phyloP scores from a whole-genome alignment of 2,113 vertebrate genomes.

The Equus quagga region DNA sequence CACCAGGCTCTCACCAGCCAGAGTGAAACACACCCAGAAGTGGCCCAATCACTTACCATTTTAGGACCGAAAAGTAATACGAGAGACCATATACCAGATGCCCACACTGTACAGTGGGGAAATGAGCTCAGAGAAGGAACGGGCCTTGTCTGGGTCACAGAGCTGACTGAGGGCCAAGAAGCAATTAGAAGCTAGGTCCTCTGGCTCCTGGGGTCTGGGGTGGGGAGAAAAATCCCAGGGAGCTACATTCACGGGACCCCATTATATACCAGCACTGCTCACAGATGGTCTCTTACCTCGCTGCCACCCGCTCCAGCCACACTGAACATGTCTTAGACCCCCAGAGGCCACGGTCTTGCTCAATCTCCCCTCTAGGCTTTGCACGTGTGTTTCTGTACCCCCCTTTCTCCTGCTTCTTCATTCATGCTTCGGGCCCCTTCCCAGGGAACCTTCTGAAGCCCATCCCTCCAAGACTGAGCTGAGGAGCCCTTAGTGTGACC shows the following conservation, averaged over 20 bases:
- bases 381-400: not conserved
- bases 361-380: not conserved
- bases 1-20: not conserved
- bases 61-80: not conserved
- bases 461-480: not conserved
- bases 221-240: not conserved
- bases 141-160: not conserved
- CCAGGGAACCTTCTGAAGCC: not conserved
- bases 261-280: not conserved
- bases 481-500: not conserved
- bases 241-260: not conserved
- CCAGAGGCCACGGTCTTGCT: not conserved
- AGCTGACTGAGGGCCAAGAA: not conserved
- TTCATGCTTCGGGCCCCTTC: not conserved
- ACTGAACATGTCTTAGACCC: not conserved
- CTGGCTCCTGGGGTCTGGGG: not conserved
- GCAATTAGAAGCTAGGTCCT: not conserved
- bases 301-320: not conserved
- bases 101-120: not conserved
- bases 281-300: not conserved
- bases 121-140: not conserved
- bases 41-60: not conserved
- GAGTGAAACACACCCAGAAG: not conserved
- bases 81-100: not conserved
- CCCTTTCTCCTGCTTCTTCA: not conserved